phyloP scores from a whole-genome alignment of 2,888 invertebrate genomes.

The Drosophila buzzatii region DNA sequence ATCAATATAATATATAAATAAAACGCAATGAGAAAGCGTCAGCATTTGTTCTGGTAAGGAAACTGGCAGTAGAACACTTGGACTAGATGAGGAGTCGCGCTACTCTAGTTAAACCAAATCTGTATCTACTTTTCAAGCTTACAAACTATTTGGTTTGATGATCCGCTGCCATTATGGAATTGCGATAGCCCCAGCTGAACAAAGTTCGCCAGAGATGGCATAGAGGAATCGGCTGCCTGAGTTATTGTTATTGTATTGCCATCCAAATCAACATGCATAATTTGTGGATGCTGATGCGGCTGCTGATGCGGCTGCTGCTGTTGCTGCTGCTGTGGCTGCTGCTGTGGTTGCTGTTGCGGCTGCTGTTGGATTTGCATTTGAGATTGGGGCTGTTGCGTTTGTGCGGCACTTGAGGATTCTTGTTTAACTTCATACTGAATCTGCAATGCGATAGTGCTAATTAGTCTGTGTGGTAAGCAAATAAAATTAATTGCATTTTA shows the following conservation, averaged over 20 bases:
- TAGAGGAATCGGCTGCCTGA: constrained; percentile 83
- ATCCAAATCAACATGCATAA: constrained; percentile 83
- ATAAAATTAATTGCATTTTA: not conserved
- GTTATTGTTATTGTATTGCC: constrained; percentile 84
- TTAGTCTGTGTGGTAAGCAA: not conserved
- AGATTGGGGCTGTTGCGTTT: constrained; percentile 39
- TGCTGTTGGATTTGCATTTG: constrained; percentile 58
- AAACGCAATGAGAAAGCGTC: constrained; percentile 1
- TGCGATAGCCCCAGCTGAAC: constrained; percentile 83
- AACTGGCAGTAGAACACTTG: constrained; percentile 31
- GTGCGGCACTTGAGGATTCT: constrained; percentile 32
- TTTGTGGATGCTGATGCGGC: constrained; percentile 77
- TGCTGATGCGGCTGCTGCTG: constrained; percentile 58
- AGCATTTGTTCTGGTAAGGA: constrained; percentile 17
- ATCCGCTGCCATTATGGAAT: constrained; percentile 79
- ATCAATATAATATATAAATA: constrained; percentile 14
- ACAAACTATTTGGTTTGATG: constrained; percentile 77
- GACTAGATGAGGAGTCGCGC: constrained; percentile 50
- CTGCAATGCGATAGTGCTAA: constrained; percentile 21
- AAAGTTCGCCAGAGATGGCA: constrained; percentile 82
- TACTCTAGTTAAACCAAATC: constrained; percentile 12
- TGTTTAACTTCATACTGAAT: constrained; percentile 45
- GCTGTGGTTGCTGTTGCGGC: constrained; percentile 54
- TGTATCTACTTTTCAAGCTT: constrained; percentile 81
- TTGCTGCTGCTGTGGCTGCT: constrained; percentile 34